phyloP scores from a whole-genome alignment of 2,797 vertebrate species.

The Coregonus sp. region DNA sequence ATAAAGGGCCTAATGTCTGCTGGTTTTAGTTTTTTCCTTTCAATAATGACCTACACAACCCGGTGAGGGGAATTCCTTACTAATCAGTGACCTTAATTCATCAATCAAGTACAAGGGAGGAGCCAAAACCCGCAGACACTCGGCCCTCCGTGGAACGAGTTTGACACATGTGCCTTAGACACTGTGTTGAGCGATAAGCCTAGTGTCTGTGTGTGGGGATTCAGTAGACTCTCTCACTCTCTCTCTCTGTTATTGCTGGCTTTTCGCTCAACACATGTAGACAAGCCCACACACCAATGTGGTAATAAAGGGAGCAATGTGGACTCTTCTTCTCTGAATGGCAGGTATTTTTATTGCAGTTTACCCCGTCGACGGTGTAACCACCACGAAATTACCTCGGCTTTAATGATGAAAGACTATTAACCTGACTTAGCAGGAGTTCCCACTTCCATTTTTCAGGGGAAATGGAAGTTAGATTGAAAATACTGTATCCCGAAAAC shows the following conservation, averaged over 20 bases:
- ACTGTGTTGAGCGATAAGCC: background rate
- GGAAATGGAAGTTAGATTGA: too few species aligned
- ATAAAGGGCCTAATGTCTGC: too few species aligned
- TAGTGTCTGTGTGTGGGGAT: background rate
- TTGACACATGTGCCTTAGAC: background rate
- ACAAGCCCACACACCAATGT: constrained; percentile 3
- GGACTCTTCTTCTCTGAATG: background rate
- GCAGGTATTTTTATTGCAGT: constrained; percentile 8
- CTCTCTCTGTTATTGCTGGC: background rate
- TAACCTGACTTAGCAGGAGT: too few species aligned
- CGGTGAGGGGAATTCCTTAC: too few species aligned
- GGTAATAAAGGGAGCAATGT: background rate
- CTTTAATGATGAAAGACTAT: background rate
- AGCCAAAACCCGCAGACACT: too few species aligned
- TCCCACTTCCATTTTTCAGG: too few species aligned
- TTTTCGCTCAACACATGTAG: constrained; percentile 1
- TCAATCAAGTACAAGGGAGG: too few species aligned
- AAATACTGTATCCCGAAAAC: too few species aligned
- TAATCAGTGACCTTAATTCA: too few species aligned
- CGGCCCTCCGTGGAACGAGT: too few species aligned
- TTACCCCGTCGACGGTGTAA: constrained; percentile 1
- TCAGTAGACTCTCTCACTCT: background rate
- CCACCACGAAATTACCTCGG: constrained; percentile 6
- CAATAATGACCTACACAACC: too few species aligned
- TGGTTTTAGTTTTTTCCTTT: too few species aligned